These are phyloP conservation scores for Amblyopsis hoosieri DNA, from an alignment of 2,797 vertebrate genomes.

Conservation along the genomic window DNA sequence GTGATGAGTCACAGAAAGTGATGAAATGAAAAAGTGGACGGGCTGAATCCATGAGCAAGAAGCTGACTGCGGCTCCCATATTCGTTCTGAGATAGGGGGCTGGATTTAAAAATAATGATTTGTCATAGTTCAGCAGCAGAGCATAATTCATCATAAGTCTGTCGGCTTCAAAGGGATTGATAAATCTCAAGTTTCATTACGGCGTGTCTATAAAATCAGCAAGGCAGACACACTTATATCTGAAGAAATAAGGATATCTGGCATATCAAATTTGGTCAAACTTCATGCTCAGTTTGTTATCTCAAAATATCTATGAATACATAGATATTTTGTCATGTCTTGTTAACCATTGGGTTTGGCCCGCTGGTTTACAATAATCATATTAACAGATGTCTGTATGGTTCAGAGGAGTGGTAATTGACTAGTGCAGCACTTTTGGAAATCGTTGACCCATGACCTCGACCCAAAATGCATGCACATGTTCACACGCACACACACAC, in stretches of 20 bases:
- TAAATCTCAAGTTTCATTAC: conserved; percentile 31
- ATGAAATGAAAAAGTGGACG: conserved; percentile 5
- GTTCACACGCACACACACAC: too few species aligned
- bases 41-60: conserved; percentile 31
- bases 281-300: conserved; percentile 11
- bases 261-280: background rate
- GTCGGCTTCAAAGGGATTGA: conserved; percentile 33
- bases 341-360: background rate
- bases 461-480: too few species aligned
- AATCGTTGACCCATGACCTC: too few species aligned
- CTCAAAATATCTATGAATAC: too few species aligned
- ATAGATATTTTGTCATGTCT: conserved; percentile 4
- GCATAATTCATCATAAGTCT: conserved; percentile 22
- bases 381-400: background rate
- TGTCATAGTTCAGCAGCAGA: conserved; percentile 26
- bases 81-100: background rate
- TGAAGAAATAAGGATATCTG: conserved; percentile 10
- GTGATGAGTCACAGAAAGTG: conserved; percentile 36
- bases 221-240: background rate
- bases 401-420: conserved; percentile 1
- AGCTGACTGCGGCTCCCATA: conserved; percentile 18
- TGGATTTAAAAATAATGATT: conserved; percentile 50
- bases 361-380: conserved; percentile 10
- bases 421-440: background rate
- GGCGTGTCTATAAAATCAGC: conserved; percentile 20